Evolutionary conservation across 2,797 vertebrate species (phyloP), one percentile per base, ranked within the genome.

Genomic region (Takifugu rubripes): DNA sequence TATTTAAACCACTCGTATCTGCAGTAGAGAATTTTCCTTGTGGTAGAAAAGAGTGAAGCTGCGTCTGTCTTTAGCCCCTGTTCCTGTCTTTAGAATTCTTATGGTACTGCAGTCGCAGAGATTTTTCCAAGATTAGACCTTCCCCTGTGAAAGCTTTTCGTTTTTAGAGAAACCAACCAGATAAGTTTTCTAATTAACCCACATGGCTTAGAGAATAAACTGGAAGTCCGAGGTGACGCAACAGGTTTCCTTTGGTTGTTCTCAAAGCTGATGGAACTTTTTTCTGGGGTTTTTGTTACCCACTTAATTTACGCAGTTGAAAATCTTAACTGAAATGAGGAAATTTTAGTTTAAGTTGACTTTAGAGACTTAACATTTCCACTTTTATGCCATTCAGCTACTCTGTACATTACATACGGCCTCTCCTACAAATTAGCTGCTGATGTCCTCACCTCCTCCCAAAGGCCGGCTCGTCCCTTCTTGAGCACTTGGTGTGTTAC

Each of bases 131-230:
- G 92, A 96, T 95, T 93, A 95, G 87, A 90, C 75, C 80, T 81
- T 90, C 88, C 84, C 87, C 74, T 12, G 85, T 86, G 84, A 91
- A 90, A 88, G 87, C 67, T 85, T 91, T 53, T 15, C 86, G 86
- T 77, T 74, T 87, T 91, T 90, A 90, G 79, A 86, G 84, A 71
- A 68, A 90, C 87, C 90, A 91, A 85, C 80, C 81, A 93, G 94
- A 95, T 94, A 93, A 89, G 91, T 94, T 95, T 96, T 95, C 89
- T 94, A 94, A 96, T 97, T 95, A 96, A 94, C 94, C 92, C 86
- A 52, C 82, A 21, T 85, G 91, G 86, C 90, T 91, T 66, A 49
- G 70, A 90, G 91, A 92, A 90, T 84, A 84, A 89, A 87, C 56
- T 52, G 68, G 67, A 70, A 89, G 63, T 81, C 68, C 76, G 27